phyloP scores from a whole-genome alignment of 2,888 invertebrate genomes.

The Punctoribates punctum region DNA sequence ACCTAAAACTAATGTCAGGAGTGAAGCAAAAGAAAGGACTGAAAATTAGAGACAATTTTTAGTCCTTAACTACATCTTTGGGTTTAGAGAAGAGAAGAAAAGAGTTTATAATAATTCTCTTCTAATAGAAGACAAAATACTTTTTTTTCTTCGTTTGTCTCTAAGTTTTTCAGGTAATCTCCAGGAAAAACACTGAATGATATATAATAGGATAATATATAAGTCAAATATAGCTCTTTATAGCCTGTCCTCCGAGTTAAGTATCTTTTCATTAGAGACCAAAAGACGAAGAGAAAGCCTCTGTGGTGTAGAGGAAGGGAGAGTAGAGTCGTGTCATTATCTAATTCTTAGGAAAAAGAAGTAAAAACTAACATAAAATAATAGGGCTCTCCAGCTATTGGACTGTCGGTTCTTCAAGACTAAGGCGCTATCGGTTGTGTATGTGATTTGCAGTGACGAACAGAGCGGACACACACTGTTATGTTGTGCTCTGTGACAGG shows the following conservation, averaged over 20 bases:
- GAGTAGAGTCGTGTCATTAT: background rate
- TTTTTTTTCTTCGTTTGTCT: background rate
- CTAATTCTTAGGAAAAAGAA: background rate
- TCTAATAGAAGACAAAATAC: no score
- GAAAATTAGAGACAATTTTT: constrained; percentile 13
- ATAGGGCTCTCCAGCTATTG: background rate
- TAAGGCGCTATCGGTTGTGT: no score
- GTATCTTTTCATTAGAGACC: constrained; percentile 10
- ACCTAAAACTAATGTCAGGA: no score
- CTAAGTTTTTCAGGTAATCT: background rate
- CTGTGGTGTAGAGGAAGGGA: no score
- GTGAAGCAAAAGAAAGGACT: background rate
- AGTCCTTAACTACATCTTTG: background rate
- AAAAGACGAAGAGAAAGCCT: background rate
- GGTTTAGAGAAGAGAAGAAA: background rate
- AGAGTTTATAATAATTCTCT: no score
- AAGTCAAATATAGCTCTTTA: background rate
- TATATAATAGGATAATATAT: constrained; percentile 15
- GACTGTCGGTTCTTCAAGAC: background rate
- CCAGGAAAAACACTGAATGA: background rate
- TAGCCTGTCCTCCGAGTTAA: background rate
- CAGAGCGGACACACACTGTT: background rate
- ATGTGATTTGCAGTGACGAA: background rate
- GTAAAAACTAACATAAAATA: constrained; percentile 11
- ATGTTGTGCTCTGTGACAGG: background rate